Base-by-base conservation (phyloP, 2,888 invertebrate species). In the Synergus laeviventris region DNA sequence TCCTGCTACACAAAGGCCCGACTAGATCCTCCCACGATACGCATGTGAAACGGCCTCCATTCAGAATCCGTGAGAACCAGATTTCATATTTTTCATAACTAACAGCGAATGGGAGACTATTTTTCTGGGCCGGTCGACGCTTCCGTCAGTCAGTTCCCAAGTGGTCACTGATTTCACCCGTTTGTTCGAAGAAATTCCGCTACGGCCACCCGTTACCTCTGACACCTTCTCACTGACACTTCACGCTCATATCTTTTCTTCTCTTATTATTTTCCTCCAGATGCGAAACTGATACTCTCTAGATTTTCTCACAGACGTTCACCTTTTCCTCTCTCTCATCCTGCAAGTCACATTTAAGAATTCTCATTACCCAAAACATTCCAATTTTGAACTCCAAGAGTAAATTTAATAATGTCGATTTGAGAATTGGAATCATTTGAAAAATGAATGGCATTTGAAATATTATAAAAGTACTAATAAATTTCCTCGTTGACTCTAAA, bases 1-100 rank as follows among this genome's bases (percentile, higher is more conserved):
- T 89, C 89, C 89, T 88, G 88, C 88, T 83, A 82, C 81, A 90
- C 90, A 91, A 92, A 90, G 89, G 90, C 88, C 82, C 89, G 85
- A 85, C 87, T 87, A 91, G 90, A 91, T 91, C 91, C 92, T 92
- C 92, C 92, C 92, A 92, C 92, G 92, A 92, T 92, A 91, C 87
- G 90, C 89, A 91, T 91, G 90, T 89, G 88, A 88, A 89, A 86
- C 86, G 87, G 85, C 86, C 83, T 84, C 90, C 89, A 91, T 91
- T 91, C 87, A 90, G 85, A 83, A 84, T 85, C 88, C 90, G 91
- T 91, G 91, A 91, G 91, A 91, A 91, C 90, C 87, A 89, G 89
- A 90, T 89, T 90, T 90, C 90, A 90, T 90, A 90, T 90, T 90
- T 90, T 90, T 90, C 90, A 90, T 89, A 90, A 90, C 88, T 83